These are phyloP conservation scores for Lepidurus couesii DNA, from an alignment of 1,140 invertebrate genomes.

Conservation along the genomic window DNA sequence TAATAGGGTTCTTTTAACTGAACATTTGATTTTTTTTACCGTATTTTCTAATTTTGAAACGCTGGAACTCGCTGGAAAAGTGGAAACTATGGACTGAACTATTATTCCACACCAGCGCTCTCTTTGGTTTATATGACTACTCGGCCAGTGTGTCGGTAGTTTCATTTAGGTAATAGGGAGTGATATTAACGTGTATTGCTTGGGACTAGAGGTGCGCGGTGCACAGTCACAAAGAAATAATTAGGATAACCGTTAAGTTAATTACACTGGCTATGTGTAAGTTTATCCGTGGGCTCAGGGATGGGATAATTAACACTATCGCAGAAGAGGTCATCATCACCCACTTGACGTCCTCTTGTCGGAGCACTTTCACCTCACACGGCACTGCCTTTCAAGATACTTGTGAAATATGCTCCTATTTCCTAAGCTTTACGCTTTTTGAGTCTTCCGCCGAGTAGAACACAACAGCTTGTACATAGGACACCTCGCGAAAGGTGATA, in stretches of 20 bases:
- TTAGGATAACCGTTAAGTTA: constrained; percentile 12
- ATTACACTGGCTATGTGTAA: constrained; percentile 8
- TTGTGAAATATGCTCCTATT: not conserved
- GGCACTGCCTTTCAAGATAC: constrained; percentile 21
- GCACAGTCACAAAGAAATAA: constrained; percentile 19
- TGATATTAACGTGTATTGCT: constrained; percentile 22
- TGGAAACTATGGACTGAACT: too few relatives aligned
- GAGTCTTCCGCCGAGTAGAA: not conserved
- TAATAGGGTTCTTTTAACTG: too few relatives aligned
- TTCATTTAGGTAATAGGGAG: not conserved
- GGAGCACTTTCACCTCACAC: constrained; percentile 15
- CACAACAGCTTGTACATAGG: not conserved
- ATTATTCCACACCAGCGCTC: too few relatives aligned
- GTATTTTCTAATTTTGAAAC: too few relatives aligned
- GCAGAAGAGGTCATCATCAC: constrained; percentile 2
- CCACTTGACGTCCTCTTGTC: constrained; percentile 12
- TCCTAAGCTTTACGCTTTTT: not conserved
- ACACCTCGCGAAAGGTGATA: not conserved
- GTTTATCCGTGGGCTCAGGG: not conserved
- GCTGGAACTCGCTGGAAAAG: too few relatives aligned
- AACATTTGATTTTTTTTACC: too few relatives aligned
- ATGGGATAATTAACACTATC: constrained; percentile 19
- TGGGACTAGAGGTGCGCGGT: constrained; percentile 20
- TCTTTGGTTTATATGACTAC: too few relatives aligned
- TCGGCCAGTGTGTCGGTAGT: not conserved